Evolutionary conservation across 2,797 vertebrate species (phyloP), one percentile per base, ranked within the genome.

Genomic region (Lophura swinhoii): DNA sequence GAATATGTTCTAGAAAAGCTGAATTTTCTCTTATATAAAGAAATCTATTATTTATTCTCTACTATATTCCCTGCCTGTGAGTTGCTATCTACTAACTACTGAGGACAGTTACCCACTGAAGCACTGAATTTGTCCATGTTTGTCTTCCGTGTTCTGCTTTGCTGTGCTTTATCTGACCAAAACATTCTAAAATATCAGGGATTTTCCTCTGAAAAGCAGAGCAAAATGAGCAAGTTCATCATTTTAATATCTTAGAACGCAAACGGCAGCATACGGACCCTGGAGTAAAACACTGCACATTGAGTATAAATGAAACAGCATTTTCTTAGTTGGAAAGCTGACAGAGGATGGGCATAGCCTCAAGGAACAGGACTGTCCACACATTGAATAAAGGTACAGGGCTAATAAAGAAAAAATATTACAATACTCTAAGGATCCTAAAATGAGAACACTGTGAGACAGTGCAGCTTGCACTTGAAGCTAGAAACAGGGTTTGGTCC

Each of bases 391-490:
- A 69, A 93, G 26, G 12, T 51, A 29, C 0, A 46, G 2, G 2
- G 15, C 2, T 46, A 4, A 56, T 74, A 83, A 68, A 6, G 10
- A 67, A 2, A 55, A 78, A 14, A 44, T 62, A 64, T 23, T 59
- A 3, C 1, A 31, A 5, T 9, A 37, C 6, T 17, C 15, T 28
- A 7, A 39, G 37, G 17, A 62, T 37, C 60, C 26, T 29, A 63
- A 63, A 18, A 63, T 29, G 39, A 49, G 48, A 13, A 5, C 63
- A 16, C 26, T 22, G 16, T 0, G 0, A 8, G 10, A 41, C 22
- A 7, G 3, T 1, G 1, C 12, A 59, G 4, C 11, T 53, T 3
- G 1, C 0, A 4, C 31, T 26, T 64, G 24, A 55, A 49, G 14
- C 39, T 16, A 41, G 23, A 89, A 92, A 95, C 41, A 41, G 43